Base-by-base conservation (phyloP, 2,888 invertebrate species). In the Temnothorax rugatulus region DNA sequence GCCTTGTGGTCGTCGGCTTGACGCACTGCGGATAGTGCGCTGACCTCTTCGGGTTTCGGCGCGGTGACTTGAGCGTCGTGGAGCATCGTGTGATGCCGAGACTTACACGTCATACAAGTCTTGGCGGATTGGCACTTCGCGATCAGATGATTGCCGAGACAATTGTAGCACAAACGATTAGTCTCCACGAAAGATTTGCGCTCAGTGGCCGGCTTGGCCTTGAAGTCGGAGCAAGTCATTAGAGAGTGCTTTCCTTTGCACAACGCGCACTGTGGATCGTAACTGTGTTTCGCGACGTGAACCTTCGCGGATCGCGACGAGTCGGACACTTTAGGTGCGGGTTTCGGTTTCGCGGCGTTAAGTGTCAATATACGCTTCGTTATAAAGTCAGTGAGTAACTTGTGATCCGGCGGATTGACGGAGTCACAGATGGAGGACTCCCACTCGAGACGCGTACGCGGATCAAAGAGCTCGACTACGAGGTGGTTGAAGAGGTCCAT, bases 381-480 rank as follows among this genome's bases (percentile, higher is more conserved):
- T 0, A 66, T 25, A 0, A 66, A 66, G 29, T 47, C 5, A 0
- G 29, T 2, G 0, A 66, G 25, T 1, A 8, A 0, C 0, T 47
- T 47, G 15, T 25, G 5, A 0, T 15, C 15, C 0, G 47, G 9
- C 0, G 64, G 64, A 4, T 64, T 15, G 2, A 7, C 1, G 13
- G 21, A 64, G 0, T 64, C 64, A 1, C 5, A 1, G 38, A 7
- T 21, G 0, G 21, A 21, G 0, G 47, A 29, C 7, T 66, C 29
- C 66, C 66, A 66, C 7, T 66, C 47, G 47, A 66, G 47, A 0
- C 66, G 47, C 0, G 66, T 66, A 0, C 8, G 25, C 0, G 66
- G 4, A 9, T 66, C 47, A 1, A 66, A 66, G 0, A 47, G 25
- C 21, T 66, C 21, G 0, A 64, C 8, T 2, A 66, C 1, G 1